Conservation (phyloP, 2,888 invertebrate species). For the Creontiades dilutus region DNA sequence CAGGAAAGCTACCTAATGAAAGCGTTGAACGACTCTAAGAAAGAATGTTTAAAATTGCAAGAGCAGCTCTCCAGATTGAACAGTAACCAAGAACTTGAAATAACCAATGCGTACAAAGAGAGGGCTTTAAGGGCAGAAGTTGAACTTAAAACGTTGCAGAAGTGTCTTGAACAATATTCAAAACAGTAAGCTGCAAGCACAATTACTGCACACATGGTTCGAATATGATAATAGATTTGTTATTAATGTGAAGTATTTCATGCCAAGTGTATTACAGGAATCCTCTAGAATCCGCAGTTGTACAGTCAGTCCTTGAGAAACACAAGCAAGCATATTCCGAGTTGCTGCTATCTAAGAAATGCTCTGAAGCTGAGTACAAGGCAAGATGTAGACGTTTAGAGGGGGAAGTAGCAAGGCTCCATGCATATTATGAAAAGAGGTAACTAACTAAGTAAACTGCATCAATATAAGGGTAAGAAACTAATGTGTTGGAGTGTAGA, state of each 20-base stretch:
- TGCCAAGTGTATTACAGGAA: conserved; percentile 31
- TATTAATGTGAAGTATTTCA: background rate
- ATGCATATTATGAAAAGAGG: conserved; percentile 63
- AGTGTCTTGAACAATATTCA: conserved; percentile 16
- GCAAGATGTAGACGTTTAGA: conserved; percentile 58
- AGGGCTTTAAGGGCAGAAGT: conserved; percentile 62
- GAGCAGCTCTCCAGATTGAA: conserved; percentile 49
- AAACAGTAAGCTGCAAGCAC: conserved; percentile 6
- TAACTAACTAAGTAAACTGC: background rate
- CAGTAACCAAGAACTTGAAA: background rate
- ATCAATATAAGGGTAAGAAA: background rate
- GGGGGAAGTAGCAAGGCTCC: conserved; percentile 58
- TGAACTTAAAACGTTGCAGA: conserved; percentile 17
- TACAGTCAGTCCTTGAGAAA: conserved; percentile 37
- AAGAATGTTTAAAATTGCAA: conserved; percentile 43
- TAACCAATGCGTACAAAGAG: conserved; percentile 5
- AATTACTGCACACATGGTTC: background rate
- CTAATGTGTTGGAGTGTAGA: no score
- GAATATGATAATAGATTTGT: background rate
- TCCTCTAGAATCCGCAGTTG: conserved; percentile 42
- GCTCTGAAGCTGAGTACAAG: conserved; percentile 66
- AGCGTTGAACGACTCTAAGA: conserved; percentile 51
- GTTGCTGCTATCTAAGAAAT: conserved; percentile 58
- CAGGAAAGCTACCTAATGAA: conserved; percentile 55
- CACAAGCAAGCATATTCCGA: conserved; percentile 65